Base-by-base conservation (phyloP, 2,797 vertebrate species). In the Distichodus sexfasciatus region DNA sequence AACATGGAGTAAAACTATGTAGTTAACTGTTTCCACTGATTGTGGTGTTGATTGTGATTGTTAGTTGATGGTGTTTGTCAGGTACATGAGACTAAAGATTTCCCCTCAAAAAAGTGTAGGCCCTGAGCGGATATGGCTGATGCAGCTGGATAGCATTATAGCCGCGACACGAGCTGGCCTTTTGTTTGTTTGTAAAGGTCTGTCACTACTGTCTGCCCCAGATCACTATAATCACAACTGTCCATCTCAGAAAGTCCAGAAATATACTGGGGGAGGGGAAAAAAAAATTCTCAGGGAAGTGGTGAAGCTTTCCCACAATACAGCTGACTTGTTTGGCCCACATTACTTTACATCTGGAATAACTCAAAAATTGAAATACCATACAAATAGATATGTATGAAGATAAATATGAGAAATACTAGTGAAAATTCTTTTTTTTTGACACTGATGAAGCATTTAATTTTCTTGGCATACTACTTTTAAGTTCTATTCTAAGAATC, bases 181-280 rank as follows among this genome's bases (percentile, higher is more conserved):
- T 60, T 57, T 71, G 76, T 83, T 68, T 71, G 77, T 83, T 82
- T 79, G 83, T 69, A 58, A 33, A 17, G 80, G 74, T 62, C 35
- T 76, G 59, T 76, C 60, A 78, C 59, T 59, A 61, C 61, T 53
- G 69, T 21, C 77, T 69, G 63, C 23, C 14, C 46, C 63, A 9
- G 51, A 4, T 63, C 48, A 68, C 76, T 74, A 55, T 50, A 55
- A 47, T 71, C 46, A 58, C 51, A 59, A 69, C 9, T 41, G 57
- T 57, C 71, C 58, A 61, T 78, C 66, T 78, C 79, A 75, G 73
- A 74, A 75, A 83, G 62, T 11, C n/a, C 15, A 74, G 51, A 77
- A 54, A 51, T 53, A 19, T 44, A 26, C 36, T 26, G 24, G 40
- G 53, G 29, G 15, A 65, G 59, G 35, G 47, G 24, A 38, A 29